Conservation (phyloP, 2,113 vertebrate genomes). For the Prunella fulvescens region DNA sequence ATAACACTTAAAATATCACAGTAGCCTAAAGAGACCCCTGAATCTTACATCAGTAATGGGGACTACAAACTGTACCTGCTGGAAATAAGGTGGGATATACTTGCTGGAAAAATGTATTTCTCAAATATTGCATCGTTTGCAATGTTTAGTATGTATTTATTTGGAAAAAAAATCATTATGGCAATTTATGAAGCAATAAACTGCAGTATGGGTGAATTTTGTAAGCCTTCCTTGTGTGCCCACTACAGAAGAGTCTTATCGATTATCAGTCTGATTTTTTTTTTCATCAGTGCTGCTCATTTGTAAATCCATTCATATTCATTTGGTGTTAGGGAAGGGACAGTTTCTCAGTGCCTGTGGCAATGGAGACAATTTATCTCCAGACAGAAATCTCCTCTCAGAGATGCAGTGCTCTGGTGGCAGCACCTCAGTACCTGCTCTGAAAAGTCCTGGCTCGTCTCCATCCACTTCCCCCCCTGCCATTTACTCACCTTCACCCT, state of each 20-base stretch:
- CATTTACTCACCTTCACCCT: not conserved
- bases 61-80: not conserved
- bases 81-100: not conserved
- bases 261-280: constrained; percentile 1
- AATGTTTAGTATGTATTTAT: not conserved
- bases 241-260: not conserved
- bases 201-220: not conserved
- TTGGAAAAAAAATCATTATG: not conserved
- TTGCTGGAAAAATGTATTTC: not conserved
- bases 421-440: not conserved
- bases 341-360: not conserved
- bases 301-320: not conserved
- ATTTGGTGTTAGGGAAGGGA: not conserved
- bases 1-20: not conserved
- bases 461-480: not conserved
- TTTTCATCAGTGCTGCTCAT: not conserved
- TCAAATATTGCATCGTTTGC: not conserved
- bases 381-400: not conserved
- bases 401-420: rapidly evolving
- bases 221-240: not conserved
- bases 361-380: not conserved
- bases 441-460: not conserved
- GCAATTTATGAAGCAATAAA: not conserved
- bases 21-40: not conserved
- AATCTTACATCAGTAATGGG: not conserved